Base-by-base conservation (phyloP, 2,797 vertebrate genomes). In the Anguilla pacifica region DNA sequence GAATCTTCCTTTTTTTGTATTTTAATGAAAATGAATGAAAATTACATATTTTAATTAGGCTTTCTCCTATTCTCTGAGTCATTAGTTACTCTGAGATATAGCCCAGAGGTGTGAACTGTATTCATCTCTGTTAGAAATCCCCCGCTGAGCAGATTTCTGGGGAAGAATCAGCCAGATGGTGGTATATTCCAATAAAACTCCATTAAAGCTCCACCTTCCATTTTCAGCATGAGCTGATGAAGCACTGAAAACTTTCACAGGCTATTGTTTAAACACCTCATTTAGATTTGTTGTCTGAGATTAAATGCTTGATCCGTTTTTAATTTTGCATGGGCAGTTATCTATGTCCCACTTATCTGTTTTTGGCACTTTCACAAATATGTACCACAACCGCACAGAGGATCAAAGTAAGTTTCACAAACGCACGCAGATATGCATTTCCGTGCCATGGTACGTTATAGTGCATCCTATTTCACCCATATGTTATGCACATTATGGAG, bases 131-230 rank as follows among this genome's bases (percentile, higher is more conserved):
- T 70, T 28, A 6, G 64, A n/a, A 70, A 25, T 46, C 64, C 64
- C 7, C 64, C n/a, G 64, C 22, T n/a, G 64, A 7, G 25, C 64
- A 70, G n/a, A 70, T 25, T 28, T 70, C 25, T 70, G 64, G 25
- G 25, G 22, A 19, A 64, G 15, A 6, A n/a, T 64, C 19, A 19
- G 53, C 10, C 61, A 64, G 61, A 28, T 11, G 22, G 64, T 28
- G n/a, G n/a, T 70, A 70, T 70, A 70, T 28, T 70, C 64, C 64
- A 70, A 59, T 28, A 70, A 70, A 70, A n/a, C 25, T 70, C 64
- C 6, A 70, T 70, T 70, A 5, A 25, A n/a, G n/a, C 25, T 70
- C n/a, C 64, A 70, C n/a, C 25, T 70, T 70, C 6, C 64, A 70
- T 70, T 70, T 70, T 70, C 64, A 70, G n/a, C n/a, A 70, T 28